phyloP scores from a whole-genome alignment of 2,113 vertebrate genomes.

The Atractosteus spatula region DNA sequence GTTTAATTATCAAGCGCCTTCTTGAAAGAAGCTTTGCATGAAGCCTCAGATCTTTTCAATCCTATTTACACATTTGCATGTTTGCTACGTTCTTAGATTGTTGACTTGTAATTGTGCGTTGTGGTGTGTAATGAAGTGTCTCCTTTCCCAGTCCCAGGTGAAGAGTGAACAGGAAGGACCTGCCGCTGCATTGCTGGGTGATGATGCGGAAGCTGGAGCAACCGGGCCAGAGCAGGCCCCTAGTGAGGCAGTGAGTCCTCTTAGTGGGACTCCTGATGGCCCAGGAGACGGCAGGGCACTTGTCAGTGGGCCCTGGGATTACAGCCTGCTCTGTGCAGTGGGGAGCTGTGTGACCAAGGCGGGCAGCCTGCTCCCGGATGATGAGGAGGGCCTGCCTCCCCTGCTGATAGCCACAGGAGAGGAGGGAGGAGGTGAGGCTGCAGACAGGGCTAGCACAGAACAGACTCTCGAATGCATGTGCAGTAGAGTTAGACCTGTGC shows the following conservation, averaged over 20 bases:
- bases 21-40: no score
- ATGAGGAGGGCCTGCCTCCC: slow-evolving; percentile 76
- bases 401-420: slow-evolving; percentile 71
- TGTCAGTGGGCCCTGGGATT: slow-evolving; percentile 63
- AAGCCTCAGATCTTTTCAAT: no score
- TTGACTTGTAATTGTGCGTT: no score
- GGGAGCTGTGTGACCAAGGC: slow-evolving; percentile 59
- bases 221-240: slow-evolving; percentile 20
- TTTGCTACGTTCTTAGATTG: no score
- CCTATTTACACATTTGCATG: no score
- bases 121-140: no score
- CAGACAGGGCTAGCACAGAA: neutral
- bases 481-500: neutral
- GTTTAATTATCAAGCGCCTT: no score
- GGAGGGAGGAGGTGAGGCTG: slow-evolving; percentile 67
- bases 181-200: neutral
- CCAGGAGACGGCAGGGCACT: slow-evolving; percentile 35
- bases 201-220: neutral
- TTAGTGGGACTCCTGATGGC: slow-evolving; percentile 25
- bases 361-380: slow-evolving; percentile 77
- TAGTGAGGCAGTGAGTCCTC: neutral
- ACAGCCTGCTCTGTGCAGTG: slow-evolving; percentile 69
- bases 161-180: no score
- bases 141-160: no score
- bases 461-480: neutral